Evolutionary conservation across 2,113 vertebrate species (phyloP).

Genomic region (Alethe castanea): DNA sequence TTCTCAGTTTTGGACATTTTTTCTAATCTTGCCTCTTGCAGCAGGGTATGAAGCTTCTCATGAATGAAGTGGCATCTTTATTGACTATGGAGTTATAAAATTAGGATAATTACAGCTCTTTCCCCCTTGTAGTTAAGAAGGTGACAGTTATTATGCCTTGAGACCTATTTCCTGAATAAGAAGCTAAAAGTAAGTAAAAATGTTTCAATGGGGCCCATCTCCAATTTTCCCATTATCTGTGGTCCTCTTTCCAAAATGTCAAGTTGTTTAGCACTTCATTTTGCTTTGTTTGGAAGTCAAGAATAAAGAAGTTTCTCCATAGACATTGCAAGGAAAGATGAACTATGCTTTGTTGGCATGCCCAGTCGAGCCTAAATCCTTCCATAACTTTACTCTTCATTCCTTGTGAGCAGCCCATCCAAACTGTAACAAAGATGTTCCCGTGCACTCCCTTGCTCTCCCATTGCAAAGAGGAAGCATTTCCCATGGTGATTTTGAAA

Average conservation of each 20-base stretch:
- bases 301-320: background rate
- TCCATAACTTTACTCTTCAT: background rate
- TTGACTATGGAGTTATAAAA: constrained; percentile 15
- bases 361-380: background rate
- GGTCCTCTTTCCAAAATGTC: background rate
- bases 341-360: background rate
- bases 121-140: background rate
- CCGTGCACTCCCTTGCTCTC: background rate
- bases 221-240: background rate
- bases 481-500: background rate
- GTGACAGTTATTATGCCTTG: background rate
- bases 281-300: constrained; percentile 8
- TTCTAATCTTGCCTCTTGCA: background rate
- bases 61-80: constrained; percentile 62
- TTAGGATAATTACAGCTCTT: background rate
- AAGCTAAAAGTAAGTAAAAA: constrained; percentile 4
- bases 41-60: constrained; percentile 4
- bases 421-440: background rate
- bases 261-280: background rate
- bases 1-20: background rate
- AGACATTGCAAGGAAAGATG: background rate
- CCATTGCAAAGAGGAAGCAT: background rate
- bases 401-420: background rate
- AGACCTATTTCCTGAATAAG: background rate
- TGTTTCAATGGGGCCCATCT: background rate